Percentiles rank a stretch among this genome's conserved stretches.
phyloP scores from a whole-genome alignment of 2,113 vertebrate genomes.

The Psittacula cyanocephala region DNA sequence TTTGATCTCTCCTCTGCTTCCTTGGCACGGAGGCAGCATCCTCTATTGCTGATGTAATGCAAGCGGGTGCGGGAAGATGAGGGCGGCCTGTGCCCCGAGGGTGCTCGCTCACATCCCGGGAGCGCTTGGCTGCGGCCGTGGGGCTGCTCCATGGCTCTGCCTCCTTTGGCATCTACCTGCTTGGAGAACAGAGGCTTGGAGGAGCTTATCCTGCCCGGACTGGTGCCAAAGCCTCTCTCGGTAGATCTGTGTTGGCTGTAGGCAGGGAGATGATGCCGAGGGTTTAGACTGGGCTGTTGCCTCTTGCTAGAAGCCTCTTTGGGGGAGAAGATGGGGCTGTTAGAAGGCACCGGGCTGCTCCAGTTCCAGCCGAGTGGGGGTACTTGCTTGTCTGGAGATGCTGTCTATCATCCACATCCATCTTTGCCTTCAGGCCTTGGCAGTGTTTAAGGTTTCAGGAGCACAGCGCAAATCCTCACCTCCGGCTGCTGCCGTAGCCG shows the following conservation, averaged over 20 bases:
- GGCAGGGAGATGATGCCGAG: background rate
- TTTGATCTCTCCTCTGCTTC: slow-evolving; percentile 46
- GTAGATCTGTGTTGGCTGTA: background rate
- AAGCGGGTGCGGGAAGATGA: background rate
- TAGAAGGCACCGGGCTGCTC: rapidly evolving
- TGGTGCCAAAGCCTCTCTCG: background rate
- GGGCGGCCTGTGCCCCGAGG: background rate
- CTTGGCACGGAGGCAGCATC: slow-evolving; percentile 28
- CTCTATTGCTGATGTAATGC: slow-evolving; percentile 8
- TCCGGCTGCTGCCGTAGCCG: background rate
- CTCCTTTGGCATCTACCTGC: background rate
- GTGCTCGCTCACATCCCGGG: background rate
- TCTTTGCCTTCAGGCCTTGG: background rate
- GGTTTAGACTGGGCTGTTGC: background rate
- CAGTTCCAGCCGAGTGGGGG: background rate
- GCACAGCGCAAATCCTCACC: background rate
- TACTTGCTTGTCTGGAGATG: background rate
- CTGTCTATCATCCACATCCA: rapidly evolving
- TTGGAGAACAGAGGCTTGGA: rapidly evolving
- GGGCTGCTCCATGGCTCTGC: background rate
- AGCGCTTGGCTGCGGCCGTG: rapidly evolving
- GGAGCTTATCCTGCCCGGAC: background rate
- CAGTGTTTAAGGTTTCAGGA: background rate
- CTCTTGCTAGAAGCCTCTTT: background rate
- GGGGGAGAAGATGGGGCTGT: background rate